Evolutionary conservation across 2,797 vertebrate genomes (phyloP), one percentile per base, ranked within the genome.

Genomic region (Parauchenoglanis ngamensis): DNA sequence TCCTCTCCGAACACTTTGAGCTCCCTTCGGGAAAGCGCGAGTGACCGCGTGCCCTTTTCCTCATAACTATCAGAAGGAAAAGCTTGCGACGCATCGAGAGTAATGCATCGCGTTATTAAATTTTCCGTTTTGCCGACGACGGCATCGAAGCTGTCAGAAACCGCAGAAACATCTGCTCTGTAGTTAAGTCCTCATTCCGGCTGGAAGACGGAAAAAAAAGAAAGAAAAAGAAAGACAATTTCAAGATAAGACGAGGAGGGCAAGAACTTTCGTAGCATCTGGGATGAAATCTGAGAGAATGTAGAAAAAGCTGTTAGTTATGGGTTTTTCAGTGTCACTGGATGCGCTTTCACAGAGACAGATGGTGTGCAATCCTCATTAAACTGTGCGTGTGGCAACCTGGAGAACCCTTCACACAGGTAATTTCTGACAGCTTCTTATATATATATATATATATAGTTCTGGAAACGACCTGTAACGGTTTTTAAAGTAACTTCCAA

Each of bases 351-450:
- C 28, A 56, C 75, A 56, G 7, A 59, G 4, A 83, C 81, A 89
- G 88, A 87, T 80, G 80, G 75, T 52, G 21, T 81, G 17, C 75
- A 56, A 79, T 78, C 12, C 73, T 65, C 46, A 68, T 67, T 86
- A 67, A 77, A 77, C 49, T 31, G 52, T 56, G 31, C 52, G 11
- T 73, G 40, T 73, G 44, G 70, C 11, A 46, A 23, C 49, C 49
- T 54, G 73, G 73, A 12, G 28, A 31, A 77, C n/a, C n/a, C n/a
- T 77, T 56, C 52, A 31, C 75, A 56, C n/a, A 31, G 13, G 8
- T n/a, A 77, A 21, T 10, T 10, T 10, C 21, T 28, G 15, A 31
- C 15, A 4, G 31, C 56, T 28, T 21, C 52, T 77, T 3, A 4
- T 49, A 25, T 12, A 3, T 7, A 40, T 10, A 23, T 31, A 23